Evolutionary conservation across 2,888 invertebrate genomes (phyloP), one percentile per base, ranked within the genome.

Genomic region (Griposia aprilina): DNA sequence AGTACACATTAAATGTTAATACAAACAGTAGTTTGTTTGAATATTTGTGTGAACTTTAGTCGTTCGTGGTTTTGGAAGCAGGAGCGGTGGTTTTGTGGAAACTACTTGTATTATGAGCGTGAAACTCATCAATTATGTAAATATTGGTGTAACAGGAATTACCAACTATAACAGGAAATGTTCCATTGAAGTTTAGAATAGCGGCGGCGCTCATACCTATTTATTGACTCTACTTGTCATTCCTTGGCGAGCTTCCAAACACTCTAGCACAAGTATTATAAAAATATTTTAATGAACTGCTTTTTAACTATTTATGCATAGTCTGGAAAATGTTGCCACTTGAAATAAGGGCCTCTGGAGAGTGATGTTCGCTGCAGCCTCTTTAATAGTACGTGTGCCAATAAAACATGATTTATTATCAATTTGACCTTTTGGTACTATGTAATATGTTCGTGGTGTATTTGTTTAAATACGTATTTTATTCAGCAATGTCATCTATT

Each of bases 121-220:
- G 81, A 76, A 86, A 82, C 79, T 85, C 88, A 88, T 89, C 85
- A 86, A 88, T 89, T 88, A 81, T 82, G 84, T 83, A 84, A 88
- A 87, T 83, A 85, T 88, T 86, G 73, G 83, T 80, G 26, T 80
- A 84, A 85, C 82, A 84, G 84, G 80, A 87, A 87, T 89, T 85
- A 88, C 69, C 48, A 82, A 86, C 87, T 90, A 88, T 89, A 89
- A 88, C 88, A 85, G 87, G 88, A 90, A 88, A 88, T 88, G 87
- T 90, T 87, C 84, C 87, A 90, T 86, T 88, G 87, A 85, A 88
- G 89, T 90, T 90, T 84, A 88, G 87, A 90, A 90, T 87, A 87
- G 89, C 84, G 82, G 52, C 82, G 78, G 82, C 74, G 83, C 85
- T 87, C 89, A 86, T 85, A 89, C 89, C 87, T 89, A 89, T 87